Conservation (phyloP, 1,140 invertebrate species). For the Euglossa dilemma region DNA sequence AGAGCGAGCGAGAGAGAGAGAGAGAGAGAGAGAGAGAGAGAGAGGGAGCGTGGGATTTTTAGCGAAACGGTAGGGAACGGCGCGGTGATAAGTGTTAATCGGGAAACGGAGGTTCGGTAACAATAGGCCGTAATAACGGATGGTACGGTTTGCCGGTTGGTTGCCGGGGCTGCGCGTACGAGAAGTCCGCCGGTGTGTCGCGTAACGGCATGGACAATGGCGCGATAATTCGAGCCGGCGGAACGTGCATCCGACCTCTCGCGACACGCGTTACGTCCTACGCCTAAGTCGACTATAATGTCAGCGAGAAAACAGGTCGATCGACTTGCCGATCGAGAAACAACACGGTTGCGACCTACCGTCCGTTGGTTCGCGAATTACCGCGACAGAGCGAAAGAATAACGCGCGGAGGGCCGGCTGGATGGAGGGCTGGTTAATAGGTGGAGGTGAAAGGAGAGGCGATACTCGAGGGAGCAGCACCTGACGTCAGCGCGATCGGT, state of each 20-base stretch:
- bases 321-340: constrained; percentile 70
- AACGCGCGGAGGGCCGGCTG: too few relatives aligned
- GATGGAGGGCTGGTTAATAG: too few relatives aligned
- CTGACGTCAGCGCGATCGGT: constrained; percentile 66
- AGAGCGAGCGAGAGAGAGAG: background rate
- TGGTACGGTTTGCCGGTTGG: constrained; percentile 66
- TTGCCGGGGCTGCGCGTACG: constrained; percentile 30
- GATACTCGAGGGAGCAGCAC: constrained; percentile 37
- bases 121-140: constrained; percentile 73
- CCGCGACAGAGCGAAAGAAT: too few relatives aligned
- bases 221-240: constrained; percentile 73
- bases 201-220: constrained; percentile 73
- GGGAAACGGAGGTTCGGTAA: constrained; percentile 50
- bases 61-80: background rate
- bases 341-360: constrained; percentile 64
- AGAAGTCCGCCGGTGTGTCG: constrained; percentile 63
- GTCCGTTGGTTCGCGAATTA: too few relatives aligned
- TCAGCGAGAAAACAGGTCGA: constrained; percentile 62
- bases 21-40: background rate
- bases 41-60: too few relatives aligned
- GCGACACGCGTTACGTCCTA: background rate
- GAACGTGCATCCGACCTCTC: constrained; percentile 45
- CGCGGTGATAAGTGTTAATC: constrained; percentile 54
- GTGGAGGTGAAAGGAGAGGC: too few relatives aligned
- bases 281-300: constrained; percentile 71